Conservation (phyloP, 2,797 vertebrate species). For the Babyrousa celebensis region DNA sequence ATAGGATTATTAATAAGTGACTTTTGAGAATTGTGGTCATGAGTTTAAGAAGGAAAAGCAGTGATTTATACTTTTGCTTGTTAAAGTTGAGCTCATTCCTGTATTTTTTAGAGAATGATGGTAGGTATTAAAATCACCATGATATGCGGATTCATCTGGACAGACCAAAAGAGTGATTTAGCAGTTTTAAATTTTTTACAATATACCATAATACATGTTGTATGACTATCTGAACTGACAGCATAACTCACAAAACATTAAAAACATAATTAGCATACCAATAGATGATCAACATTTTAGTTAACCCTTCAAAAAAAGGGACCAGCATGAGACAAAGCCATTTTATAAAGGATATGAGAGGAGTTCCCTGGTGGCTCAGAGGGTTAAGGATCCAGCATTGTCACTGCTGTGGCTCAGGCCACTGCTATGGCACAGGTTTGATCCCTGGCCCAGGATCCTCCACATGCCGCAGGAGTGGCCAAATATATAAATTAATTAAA, state of each 20-base stretch:
- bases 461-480: too few relatives aligned
- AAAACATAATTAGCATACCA: neutral
- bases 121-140: neutral
- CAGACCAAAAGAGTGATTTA: slow-evolving; percentile 32
- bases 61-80: slow-evolving; percentile 25
- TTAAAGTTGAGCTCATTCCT: neutral
- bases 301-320: neutral
- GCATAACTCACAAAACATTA: slow-evolving; percentile 59
- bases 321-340: neutral
- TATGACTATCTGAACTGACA: slow-evolving; percentile 2
- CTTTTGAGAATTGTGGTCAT: slow-evolving; percentile 15
- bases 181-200: slow-evolving; percentile 5
- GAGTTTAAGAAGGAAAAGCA: slow-evolving; percentile 44
- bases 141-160: neutral
- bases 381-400: too few relatives aligned
- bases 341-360: neutral
- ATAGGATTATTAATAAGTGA: slow-evolving; percentile 26
- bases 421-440: too few relatives aligned
- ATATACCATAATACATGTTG: neutral
- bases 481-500: too few relatives aligned
- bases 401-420: too few relatives aligned
- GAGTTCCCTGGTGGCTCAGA: too few relatives aligned
- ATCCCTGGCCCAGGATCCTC: too few relatives aligned
- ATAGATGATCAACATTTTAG: neutral
- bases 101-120: slow-evolving; percentile 49